Base-by-base conservation (phyloP, 2,888 invertebrate species). In the Tinea trinotella region DNA sequence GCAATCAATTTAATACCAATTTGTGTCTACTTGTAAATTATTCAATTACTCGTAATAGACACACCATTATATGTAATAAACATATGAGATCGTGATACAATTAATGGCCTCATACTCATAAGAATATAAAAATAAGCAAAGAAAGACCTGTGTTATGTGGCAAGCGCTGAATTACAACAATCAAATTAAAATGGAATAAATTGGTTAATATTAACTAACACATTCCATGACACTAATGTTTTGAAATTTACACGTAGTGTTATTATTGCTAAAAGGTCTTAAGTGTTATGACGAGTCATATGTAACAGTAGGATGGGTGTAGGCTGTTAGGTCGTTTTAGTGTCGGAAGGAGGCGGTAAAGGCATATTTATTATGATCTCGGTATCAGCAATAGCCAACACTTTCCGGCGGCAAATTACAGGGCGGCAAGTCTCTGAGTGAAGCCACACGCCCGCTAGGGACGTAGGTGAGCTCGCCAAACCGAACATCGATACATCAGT, bases 331-430 rank as follows among this genome's bases (percentile, higher is more conserved):
- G 77, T 72, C 77, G 75, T 81, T 82, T 53, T 83, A 79, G 83
- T 79, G 80, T 78, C 80, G 76, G 77, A 71, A 65, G 76, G 81
- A 79, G 84, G 83, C 83, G 85, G 83, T 84, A 83, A 84, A 84
- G 80, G 85, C 74, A 82, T 84, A 84, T 84, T 84, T 85, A 85
- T 85, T 84, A 85, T 84, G 84, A 84, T 85, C 82, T 77, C 75
- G 80, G 82, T 82, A 84, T 84, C 83, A 80, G 76, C 76, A 85
- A 84, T 85, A 79, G 82, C 83, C 83, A 78, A 81, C 84, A 85
- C 84, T 85, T 78, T 80, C 80, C 74, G 82, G 68, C 75, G 72
- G 80, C 84, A 87, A 86, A 87, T 86, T 87, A 87, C 84, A 87
- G 85, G 85, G 87, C 86, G 85, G 84, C 77, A 61, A 64, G 30